phyloP scores from a whole-genome alignment of 2,888 invertebrate species.

The Phymatocera aterrima region DNA sequence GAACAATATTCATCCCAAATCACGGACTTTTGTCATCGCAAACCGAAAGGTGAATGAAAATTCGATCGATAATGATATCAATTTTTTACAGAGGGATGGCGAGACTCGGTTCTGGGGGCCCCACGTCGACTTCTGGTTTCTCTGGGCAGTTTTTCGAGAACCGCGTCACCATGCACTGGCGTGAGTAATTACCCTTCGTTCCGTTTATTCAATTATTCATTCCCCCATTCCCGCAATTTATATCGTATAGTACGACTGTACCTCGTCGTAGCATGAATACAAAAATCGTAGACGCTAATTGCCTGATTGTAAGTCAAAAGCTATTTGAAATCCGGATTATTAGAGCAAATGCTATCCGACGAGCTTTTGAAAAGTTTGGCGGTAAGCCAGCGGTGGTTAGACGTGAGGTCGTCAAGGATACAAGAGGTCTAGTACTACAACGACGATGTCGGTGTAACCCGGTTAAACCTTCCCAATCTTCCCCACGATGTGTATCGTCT shows the following conservation, averaged over 20 bases:
- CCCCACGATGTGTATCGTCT: conserved; percentile 1
- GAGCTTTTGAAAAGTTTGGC: background rate
- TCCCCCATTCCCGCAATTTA: background rate
- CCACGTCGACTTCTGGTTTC: conserved; percentile 71
- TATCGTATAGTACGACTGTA: background rate
- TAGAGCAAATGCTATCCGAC: background rate
- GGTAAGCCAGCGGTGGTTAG: background rate
- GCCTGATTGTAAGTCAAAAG: background rate
- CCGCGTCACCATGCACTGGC: conserved; percentile 67
- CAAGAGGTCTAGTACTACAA: background rate
- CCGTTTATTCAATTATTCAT: background rate
- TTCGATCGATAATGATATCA: background rate
- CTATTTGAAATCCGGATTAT: background rate
- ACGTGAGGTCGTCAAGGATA: conserved; percentile 7
- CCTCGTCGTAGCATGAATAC: background rate
- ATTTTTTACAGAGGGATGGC: conserved; percentile 72
- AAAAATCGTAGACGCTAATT: background rate
- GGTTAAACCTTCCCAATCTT: background rate
- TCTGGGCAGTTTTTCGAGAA: conserved; percentile 72
- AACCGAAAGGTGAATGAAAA: background rate
- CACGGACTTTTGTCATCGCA: background rate
- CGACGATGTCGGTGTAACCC: background rate
- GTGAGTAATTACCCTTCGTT: conserved; percentile 60
- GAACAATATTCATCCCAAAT: background rate
- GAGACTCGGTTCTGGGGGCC: conserved; percentile 72